Evolutionary conservation across 2,113 vertebrate species (phyloP).

Genomic region (Ailurus styani): DNA sequence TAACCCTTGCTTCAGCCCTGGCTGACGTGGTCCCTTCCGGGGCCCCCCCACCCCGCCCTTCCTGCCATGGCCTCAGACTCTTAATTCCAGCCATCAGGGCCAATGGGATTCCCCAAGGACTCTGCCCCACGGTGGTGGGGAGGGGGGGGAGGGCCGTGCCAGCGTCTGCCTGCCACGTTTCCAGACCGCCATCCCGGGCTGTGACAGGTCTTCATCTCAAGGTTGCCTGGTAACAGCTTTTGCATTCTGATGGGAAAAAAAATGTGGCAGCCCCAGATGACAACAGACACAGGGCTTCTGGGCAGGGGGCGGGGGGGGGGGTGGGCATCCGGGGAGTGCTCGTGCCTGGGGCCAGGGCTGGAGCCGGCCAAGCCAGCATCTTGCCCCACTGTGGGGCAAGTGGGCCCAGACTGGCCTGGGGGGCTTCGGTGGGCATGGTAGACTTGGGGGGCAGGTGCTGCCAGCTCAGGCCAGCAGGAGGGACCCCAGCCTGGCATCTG

Average conservation of each 20-base stretch:
- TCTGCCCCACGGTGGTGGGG: not conserved
- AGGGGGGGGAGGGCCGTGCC: not conserved
- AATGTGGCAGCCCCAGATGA: not conserved
- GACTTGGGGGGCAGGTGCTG: not conserved
- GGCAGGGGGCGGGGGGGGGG: not conserved
- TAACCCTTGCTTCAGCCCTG: not conserved
- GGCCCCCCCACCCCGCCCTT: not conserved
- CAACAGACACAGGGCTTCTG: slow-evolving; percentile 4
- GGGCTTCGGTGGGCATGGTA: not conserved
- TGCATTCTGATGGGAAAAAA: slow-evolving; percentile 59
- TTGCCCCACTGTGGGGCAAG: not conserved
- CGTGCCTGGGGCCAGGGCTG: not conserved
- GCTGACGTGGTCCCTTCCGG: not conserved
- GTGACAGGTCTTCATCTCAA: slow-evolving; percentile 59
- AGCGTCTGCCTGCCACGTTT: not conserved
- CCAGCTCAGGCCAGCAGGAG: not conserved
- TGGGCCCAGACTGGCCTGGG: not conserved
- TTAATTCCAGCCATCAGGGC: not conserved
- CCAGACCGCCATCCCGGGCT: slow-evolving; percentile 23
- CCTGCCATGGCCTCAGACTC: not conserved
- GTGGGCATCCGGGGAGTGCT: not conserved
- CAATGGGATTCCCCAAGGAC: not conserved
- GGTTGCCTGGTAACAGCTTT: slow-evolving; percentile 73
- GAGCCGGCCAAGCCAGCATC: not conserved
- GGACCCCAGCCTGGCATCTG: not conserved